Conservation (phyloP, 2,888 invertebrate species). For the Diloba caeruleocephala region DNA sequence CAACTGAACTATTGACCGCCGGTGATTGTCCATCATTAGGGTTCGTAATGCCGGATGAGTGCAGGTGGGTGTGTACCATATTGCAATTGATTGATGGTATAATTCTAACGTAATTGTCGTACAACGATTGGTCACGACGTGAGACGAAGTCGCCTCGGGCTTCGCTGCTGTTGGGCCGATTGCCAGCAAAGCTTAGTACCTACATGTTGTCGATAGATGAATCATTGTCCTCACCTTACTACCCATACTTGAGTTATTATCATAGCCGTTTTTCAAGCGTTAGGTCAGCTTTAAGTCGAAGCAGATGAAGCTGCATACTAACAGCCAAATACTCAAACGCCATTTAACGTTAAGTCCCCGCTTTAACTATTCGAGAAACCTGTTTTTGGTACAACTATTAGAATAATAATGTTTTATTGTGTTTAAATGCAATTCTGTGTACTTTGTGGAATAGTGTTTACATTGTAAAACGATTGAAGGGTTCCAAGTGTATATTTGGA, state of each 20-base stretch:
- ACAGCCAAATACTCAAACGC: too few relatives aligned
- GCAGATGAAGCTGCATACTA: slow-evolving; percentile 3
- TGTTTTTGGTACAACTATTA: too few relatives aligned
- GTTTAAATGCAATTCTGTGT: too few relatives aligned
- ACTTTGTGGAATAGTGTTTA: too few relatives aligned
- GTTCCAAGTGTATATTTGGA: too few relatives aligned
- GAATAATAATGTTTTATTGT: too few relatives aligned
- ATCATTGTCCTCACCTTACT: slow-evolving; percentile 14
- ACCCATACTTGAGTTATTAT: slow-evolving; percentile 5
- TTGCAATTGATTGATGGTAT: slow-evolving; percentile 82
- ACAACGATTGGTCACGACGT: slow-evolving; percentile 79
- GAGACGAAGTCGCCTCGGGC: slow-evolving; percentile 62
- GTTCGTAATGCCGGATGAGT: slow-evolving; percentile 62
- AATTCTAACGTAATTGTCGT: slow-evolving; percentile 81
- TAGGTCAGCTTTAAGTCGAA: neutral
- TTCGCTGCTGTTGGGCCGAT: slow-evolving; percentile 44
- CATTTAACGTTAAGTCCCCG: too few relatives aligned
- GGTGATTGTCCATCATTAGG: slow-evolving; percentile 70
- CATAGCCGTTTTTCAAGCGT: neutral
- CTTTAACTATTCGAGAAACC: too few relatives aligned
- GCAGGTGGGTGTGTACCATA: slow-evolving; percentile 73
- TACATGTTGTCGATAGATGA: slow-evolving; percentile 21
- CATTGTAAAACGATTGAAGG: too few relatives aligned
- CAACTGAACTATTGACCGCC: slow-evolving; percentile 73
- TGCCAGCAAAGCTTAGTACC: slow-evolving; percentile 45